Conservation (phyloP, 2,797 vertebrate species). For the Parauchenoglanis punctatus region DNA sequence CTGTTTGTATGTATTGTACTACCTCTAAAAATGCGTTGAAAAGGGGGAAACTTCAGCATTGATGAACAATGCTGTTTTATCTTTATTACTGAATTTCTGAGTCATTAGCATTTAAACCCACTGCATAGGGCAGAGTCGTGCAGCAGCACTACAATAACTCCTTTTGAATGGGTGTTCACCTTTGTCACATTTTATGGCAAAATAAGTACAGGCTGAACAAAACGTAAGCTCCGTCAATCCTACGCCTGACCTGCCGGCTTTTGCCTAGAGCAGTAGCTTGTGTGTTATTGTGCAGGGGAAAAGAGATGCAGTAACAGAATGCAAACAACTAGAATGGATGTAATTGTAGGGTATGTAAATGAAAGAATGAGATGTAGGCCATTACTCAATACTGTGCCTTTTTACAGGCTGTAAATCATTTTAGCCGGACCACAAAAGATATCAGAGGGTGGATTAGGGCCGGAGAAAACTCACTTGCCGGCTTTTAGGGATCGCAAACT, state of each 20-base stretch:
- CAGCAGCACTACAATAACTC: background rate
- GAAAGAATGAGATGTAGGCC: background rate
- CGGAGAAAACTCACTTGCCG: background rate
- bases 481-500: background rate
- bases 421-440: background rate
- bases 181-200: constrained; percentile 6
- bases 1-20: background rate
- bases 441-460: background rate
- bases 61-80: background rate
- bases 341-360: background rate
- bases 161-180: background rate
- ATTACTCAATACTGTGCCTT: background rate
- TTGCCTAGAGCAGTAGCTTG: background rate
- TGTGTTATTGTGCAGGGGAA: background rate
- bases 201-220: background rate
- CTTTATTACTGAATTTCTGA: background rate
- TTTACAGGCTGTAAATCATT: background rate
- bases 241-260: constrained; percentile 30
- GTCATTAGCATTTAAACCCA: background rate
- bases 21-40: background rate
- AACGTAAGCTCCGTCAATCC: background rate
- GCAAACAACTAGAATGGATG: background rate
- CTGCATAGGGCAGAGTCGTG: background rate
- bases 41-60: background rate
- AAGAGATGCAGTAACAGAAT: background rate